Conservation (phyloP, 2,888 invertebrate genomes). For the Cryptophagus acutangulus region DNA sequence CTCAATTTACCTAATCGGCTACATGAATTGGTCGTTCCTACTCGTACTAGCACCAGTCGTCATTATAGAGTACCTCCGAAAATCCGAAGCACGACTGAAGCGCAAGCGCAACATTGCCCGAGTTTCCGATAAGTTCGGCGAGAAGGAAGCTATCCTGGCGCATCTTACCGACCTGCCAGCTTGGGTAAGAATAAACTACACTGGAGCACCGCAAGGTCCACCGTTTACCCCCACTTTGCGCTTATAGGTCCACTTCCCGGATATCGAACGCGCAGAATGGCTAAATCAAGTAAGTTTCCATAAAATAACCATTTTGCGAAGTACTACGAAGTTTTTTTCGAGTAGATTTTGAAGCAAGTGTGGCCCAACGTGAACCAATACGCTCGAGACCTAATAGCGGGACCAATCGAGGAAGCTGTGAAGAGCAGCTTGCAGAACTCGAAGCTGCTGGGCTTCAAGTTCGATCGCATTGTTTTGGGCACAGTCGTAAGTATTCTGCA, state of each 20-base stretch:
- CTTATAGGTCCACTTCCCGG: constrained; percentile 79
- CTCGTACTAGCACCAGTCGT: constrained; percentile 26
- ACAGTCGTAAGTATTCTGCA: constrained; percentile 68
- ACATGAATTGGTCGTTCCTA: constrained; percentile 26
- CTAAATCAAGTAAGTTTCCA: constrained; percentile 72
- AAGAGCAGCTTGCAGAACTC: constrained; percentile 75
- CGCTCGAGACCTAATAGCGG: constrained; percentile 74
- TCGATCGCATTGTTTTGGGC: constrained; percentile 90
- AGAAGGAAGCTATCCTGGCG: constrained; percentile 28
- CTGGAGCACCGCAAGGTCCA: neutral
- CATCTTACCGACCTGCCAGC: constrained; percentile 28
- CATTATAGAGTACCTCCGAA: constrained; percentile 18
- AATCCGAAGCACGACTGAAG: constrained; percentile 14
- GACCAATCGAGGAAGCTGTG: constrained; percentile 78
- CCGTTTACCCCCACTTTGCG: neutral
- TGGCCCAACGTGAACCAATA: constrained; percentile 97
- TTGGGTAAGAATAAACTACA: constrained; percentile 26
- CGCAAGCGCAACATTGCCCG: constrained; percentile 21
- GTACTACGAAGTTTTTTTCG: constrained; percentile 24
- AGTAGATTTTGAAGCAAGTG: constrained; percentile 76
- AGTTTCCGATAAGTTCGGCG: constrained; percentile 24
- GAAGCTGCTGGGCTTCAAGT: constrained; percentile 86
- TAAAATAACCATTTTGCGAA: neutral
- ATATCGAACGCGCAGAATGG: constrained; percentile 95
- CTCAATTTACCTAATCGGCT: constrained; percentile 28